These are phyloP conservation scores for Agapornis roseicollis DNA, from an alignment of 2,113 vertebrate genomes.

Conservation along the genomic window DNA sequence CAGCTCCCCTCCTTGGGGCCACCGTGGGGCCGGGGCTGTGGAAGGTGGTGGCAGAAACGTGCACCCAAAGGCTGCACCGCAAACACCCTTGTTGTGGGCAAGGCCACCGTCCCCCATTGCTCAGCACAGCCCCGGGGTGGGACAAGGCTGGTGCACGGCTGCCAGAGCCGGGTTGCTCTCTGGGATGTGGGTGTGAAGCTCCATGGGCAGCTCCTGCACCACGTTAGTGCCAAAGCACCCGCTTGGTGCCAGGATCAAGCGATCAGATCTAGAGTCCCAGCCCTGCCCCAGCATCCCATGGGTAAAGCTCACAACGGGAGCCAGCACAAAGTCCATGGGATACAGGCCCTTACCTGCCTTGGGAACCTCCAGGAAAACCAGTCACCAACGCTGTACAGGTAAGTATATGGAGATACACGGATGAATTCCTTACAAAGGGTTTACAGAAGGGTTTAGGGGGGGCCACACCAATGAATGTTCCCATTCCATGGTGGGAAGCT, in stretches of 20 bases:
- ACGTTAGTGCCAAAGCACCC: neutral
- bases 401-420: fast-evolving
- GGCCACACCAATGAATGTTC: fast-evolving
- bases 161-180: neutral
- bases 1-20: neutral
- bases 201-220: neutral
- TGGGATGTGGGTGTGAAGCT: neutral
- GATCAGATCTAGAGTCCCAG: neutral
- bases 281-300: fast-evolving
- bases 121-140: fast-evolving
- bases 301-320: neutral
- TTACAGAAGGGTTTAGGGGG: neutral
- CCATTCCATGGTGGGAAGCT: neutral
- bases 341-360: fast-evolving
- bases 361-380: neutral
- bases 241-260: fast-evolving
- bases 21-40: fast-evolving
- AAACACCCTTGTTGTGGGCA: neutral
- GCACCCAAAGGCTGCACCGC: fast-evolving
- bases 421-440: neutral
- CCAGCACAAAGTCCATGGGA: neutral
- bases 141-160: fast-evolving
- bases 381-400: neutral
- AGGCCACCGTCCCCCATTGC: neutral
- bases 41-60: neutral